Base-by-base conservation (phyloP, 1,140 invertebrate species). In the Drosophila arawakana region DNA sequence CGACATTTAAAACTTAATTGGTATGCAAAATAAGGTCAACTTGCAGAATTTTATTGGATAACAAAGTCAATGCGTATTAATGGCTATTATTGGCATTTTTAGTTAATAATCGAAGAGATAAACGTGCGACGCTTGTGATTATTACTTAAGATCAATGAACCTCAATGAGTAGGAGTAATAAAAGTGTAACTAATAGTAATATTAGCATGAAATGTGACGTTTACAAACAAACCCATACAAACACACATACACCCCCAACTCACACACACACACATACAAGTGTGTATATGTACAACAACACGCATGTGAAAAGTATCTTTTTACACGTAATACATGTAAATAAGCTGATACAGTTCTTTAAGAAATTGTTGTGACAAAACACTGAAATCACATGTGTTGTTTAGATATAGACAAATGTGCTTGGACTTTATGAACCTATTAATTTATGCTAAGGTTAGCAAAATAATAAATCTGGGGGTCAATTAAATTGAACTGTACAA, bases 251-350 rank as follows among this genome's bases (percentile, higher is more conserved):
- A 57, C 37, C 21, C 7, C 18, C n/a, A 10, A 25, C 44, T 35
- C 30, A n/a, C 9, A 65, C 7, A 11, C 49, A 34, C 8, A 49
- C 50, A 34, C 46, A 69, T 8, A 30, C 39, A 39, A 21, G 18
- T 4, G 18, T 9, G 0, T 8, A 52, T 30, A 63, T 43, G 15
- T 49, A 46, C 37, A 34, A 66, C 44, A 50, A 57, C 35, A 52
- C 57, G 57, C 66, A 11, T 55, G 44, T 50, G 46, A 69, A 72
- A 52, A 58, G 54, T 68, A 68, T 67, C 71, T 68, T 63, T 63
- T 44, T 39, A 73, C 59, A 67, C 71, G 71, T 73, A 60, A 61
- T 73, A 43, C 68, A 60, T 68, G 71, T 37, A 61, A 73, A 73
- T 68, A 67, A 44, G 49, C 47, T 46, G 9, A 44, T 2, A 43